Conservation (phyloP, 2,113 vertebrate species). For the Climacteris rufus region DNA sequence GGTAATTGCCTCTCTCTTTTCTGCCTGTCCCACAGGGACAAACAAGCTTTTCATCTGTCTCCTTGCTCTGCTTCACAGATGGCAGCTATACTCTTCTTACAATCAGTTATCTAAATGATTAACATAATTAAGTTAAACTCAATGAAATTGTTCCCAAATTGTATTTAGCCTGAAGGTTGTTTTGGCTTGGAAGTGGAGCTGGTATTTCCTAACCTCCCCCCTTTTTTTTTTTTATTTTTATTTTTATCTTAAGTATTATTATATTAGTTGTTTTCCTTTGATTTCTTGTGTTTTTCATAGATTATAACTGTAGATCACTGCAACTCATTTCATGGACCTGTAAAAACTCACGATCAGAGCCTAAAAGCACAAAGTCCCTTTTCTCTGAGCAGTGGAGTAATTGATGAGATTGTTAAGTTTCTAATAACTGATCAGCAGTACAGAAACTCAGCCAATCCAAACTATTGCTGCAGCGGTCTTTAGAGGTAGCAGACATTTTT, state of each 20-base stretch:
- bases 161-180: not conserved
- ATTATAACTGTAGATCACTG: not conserved
- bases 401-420: not conserved
- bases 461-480: not conserved
- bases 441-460: not conserved
- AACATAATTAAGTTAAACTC: slow-evolving; percentile 12
- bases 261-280: not conserved
- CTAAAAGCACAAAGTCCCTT: not conserved
- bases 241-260: not conserved
- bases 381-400: not conserved
- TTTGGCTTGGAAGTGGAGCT: not conserved
- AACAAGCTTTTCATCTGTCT: slow-evolving; percentile 4
- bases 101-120: slow-evolving; percentile 1
- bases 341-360: not conserved
- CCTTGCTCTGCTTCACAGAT: not conserved
- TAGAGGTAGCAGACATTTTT: not conserved
- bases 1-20: not conserved
- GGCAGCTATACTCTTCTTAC: not conserved
- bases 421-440: not conserved
- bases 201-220: not conserved
- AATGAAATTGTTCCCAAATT: not conserved
- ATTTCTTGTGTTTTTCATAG: not conserved
- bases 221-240: not conserved
- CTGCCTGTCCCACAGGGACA: not conserved
- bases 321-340: not conserved